Percentiles rank a stretch among this genome's conserved stretches.
Evolutionary conservation across 2,888 invertebrate genomes (phyloP).

Genomic region (Erannis defoliaria): DNA sequence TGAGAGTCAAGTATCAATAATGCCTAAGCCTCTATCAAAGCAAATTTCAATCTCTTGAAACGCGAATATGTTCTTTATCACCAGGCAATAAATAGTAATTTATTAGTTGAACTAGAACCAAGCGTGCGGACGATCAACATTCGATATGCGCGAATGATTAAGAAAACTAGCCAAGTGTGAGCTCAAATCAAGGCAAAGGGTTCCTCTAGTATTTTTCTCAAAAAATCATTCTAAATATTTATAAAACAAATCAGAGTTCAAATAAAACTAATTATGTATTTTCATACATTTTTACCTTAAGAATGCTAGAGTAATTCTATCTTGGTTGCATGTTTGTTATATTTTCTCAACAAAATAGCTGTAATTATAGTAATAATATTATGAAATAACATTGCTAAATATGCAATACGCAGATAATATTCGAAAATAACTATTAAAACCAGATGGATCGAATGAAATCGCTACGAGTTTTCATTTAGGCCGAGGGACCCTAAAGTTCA

Average conservation of each 20-base stretch:
- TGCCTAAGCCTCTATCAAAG: background rate
- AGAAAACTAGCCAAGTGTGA: background rate
- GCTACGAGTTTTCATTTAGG: background rate
- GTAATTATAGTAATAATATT: too few relatives aligned
- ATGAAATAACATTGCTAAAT: too few relatives aligned
- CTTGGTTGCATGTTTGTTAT: too few relatives aligned
- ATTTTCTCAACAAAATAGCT: too few relatives aligned
- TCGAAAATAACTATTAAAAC: background rate
- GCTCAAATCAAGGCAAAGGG: background rate
- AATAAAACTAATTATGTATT: too few relatives aligned
- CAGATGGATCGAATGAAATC: background rate
- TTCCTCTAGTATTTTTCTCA: background rate
- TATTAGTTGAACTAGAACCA: slow-evolving; percentile 41
- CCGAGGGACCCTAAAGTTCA: background rate
- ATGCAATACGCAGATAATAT: too few relatives aligned
- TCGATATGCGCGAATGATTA: slow-evolving; percentile 54
- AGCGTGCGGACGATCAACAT: slow-evolving; percentile 56
- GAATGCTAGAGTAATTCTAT: too few relatives aligned
- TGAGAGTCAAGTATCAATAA: background rate
- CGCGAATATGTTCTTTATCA: slow-evolving; percentile 27
- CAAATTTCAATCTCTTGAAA: background rate
- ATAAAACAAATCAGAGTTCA: too few relatives aligned
- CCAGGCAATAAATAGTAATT: slow-evolving; percentile 14
- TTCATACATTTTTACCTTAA: too few relatives aligned
- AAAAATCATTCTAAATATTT: background rate